These are phyloP conservation scores for Plebejus argus DNA, from an alignment of 2,888 invertebrate species.

Conservation along the genomic window DNA sequence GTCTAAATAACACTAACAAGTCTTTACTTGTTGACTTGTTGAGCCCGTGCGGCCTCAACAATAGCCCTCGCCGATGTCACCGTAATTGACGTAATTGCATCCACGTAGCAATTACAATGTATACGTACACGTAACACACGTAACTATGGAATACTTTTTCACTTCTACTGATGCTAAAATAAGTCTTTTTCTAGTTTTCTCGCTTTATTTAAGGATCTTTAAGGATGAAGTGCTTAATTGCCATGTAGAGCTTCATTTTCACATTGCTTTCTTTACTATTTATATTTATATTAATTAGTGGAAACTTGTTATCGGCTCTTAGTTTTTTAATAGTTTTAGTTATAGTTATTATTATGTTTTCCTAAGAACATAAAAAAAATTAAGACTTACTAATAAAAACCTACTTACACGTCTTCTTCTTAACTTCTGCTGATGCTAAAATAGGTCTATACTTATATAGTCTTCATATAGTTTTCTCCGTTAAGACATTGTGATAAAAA, in stretches of 20 bases:
- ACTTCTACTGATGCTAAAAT: not conserved
- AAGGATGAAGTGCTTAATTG: too few relatives aligned
- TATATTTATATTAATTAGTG: too few relatives aligned
- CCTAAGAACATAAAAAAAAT: too few relatives aligned
- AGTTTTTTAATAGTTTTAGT: too few relatives aligned
- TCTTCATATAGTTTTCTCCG: not conserved
- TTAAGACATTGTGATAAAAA: too few relatives aligned
- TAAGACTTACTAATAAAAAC: not conserved
- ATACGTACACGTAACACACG: not conserved
- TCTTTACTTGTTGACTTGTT: not conserved
- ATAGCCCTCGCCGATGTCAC: not conserved
- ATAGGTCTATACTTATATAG: not conserved
- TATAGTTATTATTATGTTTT: too few relatives aligned
- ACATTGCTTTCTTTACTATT: too few relatives aligned
- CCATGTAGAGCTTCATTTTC: too few relatives aligned
- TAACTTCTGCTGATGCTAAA: not conserved
- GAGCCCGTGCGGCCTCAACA: not conserved
- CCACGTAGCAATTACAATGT: not conserved
- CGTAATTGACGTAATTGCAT: constrained; percentile 2
- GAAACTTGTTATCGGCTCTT: too few relatives aligned
- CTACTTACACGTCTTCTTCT: not conserved
- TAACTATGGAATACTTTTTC: not conserved
- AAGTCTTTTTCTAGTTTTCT: not conserved
- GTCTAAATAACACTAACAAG: too few relatives aligned
- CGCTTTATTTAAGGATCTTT: not conserved